A percentile compares a stretch with the other conserved stretches of the same genome.
phyloP scores from a whole-genome alignment of 2,888 invertebrate genomes.

The Eilema griseolum region DNA sequence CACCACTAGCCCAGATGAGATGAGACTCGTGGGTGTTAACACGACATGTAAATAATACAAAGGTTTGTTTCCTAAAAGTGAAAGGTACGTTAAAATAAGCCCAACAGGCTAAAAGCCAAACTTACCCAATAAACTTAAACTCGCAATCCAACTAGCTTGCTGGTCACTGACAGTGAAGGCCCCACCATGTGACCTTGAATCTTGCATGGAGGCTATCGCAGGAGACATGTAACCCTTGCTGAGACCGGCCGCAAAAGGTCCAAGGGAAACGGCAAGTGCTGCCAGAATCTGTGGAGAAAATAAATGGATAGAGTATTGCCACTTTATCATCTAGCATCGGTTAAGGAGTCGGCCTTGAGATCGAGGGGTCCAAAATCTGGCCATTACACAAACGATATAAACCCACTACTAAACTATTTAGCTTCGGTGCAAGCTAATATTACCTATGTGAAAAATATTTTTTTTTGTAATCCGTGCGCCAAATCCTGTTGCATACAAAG shows the following conservation, averaged over 20 bases:
- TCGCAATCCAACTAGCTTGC: conserved; percentile 94
- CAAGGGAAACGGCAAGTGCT: conserved; percentile 92
- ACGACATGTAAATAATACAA: too few species aligned
- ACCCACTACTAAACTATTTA: too few species aligned
- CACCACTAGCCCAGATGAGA: too few species aligned
- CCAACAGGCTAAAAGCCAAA: neutral
- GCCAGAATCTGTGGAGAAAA: conserved; percentile 88
- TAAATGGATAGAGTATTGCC: conserved; percentile 21
- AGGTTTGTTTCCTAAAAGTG: too few species aligned
- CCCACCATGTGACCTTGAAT: conserved; percentile 70
- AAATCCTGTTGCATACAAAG: too few species aligned
- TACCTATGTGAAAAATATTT: too few species aligned
- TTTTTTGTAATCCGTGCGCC: too few species aligned
- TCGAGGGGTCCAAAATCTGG: too few species aligned
- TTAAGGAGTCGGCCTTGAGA: neutral
- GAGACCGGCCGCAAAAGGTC: conserved; percentile 92
- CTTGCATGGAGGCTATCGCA: conserved; percentile 92
- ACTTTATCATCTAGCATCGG: neutral
- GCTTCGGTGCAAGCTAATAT: too few species aligned
- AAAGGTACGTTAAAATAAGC: too few species aligned
- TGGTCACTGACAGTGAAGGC: conserved; percentile 89
- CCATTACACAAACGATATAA: too few species aligned
- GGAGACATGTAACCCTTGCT: conserved; percentile 95
- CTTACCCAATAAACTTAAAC: conserved; percentile 89
- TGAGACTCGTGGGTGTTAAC: too few species aligned